These are phyloP conservation scores for Platycheirus rosarum DNA, from an alignment of 2,888 invertebrate species.

Conservation along the genomic window DNA sequence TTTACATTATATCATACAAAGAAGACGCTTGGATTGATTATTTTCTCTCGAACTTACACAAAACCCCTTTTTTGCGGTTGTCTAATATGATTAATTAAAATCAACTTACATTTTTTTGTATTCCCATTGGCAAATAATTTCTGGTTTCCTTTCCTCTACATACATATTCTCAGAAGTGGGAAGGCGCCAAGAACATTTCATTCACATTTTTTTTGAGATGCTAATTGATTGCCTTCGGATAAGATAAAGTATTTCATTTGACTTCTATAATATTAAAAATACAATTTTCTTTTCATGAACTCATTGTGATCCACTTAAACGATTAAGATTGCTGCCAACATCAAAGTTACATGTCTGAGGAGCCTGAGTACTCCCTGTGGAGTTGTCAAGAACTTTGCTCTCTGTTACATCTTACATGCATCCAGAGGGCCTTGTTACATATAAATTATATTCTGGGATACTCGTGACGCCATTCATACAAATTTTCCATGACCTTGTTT, in stretches of 20 bases:
- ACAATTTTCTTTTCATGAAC: conserved; percentile 1
- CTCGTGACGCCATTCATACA: conserved; percentile 25
- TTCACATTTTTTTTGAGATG: conserved; percentile 7
- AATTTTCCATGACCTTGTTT: conserved; percentile 31
- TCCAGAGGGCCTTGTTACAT: background rate
- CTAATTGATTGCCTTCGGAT: conserved; percentile 21
- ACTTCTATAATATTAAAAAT: background rate
- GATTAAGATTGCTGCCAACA: conserved; percentile 24
- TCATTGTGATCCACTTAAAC: conserved; percentile 20
- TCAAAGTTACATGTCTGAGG: conserved; percentile 12
- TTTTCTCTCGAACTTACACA: no score
- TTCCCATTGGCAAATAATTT: background rate
- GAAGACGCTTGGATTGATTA: no score
- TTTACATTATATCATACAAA: no score
- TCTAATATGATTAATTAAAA: no score
- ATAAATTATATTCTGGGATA: conserved; percentile 31
- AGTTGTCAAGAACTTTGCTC: conserved; percentile 12
- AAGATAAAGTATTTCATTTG: background rate
- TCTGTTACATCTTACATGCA: conserved; percentile 2
- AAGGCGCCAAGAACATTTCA: conserved; percentile 33
- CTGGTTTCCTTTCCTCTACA: background rate
- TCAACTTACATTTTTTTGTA: background rate
- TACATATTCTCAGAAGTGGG: background rate
- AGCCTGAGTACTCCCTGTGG: conserved; percentile 13
- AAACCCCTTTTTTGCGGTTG: no score